These are phyloP conservation scores for Tapera naevia DNA, from an alignment of 2,797 vertebrate genomes.

Conservation along the genomic window DNA sequence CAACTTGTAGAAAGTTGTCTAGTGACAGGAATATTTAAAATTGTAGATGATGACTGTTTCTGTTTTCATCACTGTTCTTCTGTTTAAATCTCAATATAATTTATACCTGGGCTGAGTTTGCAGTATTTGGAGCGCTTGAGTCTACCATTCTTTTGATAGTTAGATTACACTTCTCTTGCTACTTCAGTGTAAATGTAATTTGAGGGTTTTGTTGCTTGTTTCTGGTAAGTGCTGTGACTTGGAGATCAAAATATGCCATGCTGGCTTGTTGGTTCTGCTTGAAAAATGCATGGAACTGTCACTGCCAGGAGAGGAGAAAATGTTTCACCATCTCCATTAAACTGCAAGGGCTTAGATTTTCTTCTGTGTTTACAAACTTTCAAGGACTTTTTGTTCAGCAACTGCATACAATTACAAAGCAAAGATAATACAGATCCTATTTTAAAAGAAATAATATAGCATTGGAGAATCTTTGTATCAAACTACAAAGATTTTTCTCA, in stretches of 20 bases:
- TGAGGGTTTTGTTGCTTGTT: slow-evolving; percentile 47
- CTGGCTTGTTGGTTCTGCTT: slow-evolving; percentile 19
- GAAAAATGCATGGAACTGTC: slow-evolving; percentile 32
- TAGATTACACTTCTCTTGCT: slow-evolving; percentile 43
- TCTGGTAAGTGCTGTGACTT: slow-evolving; percentile 54
- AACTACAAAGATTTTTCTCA: neutral
- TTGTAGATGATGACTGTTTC: neutral
- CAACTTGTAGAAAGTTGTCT: neutral
- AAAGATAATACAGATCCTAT: neutral
- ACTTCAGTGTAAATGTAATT: slow-evolving; percentile 48
- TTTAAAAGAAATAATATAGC: neutral
- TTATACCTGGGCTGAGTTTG: neutral
- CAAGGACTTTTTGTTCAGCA: slow-evolving; percentile 25
- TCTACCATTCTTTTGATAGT: slow-evolving; percentile 22
- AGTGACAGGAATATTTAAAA: neutral
- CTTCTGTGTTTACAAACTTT: slow-evolving; percentile 60
- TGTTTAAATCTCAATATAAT: slow-evolving; percentile 32
- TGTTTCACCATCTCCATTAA: slow-evolving; percentile 53
- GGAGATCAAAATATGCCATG: slow-evolving; percentile 59
- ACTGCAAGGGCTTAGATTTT: slow-evolving; percentile 18
- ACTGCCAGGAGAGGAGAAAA: slow-evolving; percentile 31
- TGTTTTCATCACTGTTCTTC: neutral
- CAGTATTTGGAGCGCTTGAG: slow-evolving; percentile 14
- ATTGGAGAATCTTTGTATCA: neutral
- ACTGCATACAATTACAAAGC: neutral